phyloP scores from a whole-genome alignment of 35 echinoderm and acorn worm genomes.

The Holothuria glaberrima region DNA sequence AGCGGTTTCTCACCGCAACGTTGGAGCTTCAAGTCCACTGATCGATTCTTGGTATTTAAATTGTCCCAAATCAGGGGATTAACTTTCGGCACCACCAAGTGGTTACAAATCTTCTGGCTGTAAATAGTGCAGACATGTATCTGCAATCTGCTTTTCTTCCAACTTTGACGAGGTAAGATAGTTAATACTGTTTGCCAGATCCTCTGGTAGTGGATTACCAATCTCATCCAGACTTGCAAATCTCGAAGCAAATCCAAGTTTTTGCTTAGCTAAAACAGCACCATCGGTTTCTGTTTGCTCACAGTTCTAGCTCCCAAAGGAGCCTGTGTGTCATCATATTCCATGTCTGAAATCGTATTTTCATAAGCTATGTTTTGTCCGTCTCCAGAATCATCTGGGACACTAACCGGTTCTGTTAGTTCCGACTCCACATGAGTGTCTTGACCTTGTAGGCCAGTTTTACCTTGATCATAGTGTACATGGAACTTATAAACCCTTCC shows the following conservation, averaged over 20 bases:
- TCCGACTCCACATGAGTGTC: background rate
- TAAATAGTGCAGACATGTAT: background rate
- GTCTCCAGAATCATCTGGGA: background rate
- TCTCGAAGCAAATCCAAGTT: background rate
- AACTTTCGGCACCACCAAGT: conserved; percentile 3
- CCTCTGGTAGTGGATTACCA: background rate
- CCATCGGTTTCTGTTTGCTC: background rate
- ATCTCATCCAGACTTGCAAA: background rate
- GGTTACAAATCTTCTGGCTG: conserved; percentile 8
- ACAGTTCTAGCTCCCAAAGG: background rate
- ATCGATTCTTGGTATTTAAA: background rate
- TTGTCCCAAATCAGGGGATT: conserved; percentile 46
- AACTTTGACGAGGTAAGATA: background rate
- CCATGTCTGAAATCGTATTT: background rate
- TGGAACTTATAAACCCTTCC: background rate
- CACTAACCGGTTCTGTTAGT: background rate
- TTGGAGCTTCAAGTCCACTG: conserved; percentile 37
- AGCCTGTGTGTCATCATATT: background rate
- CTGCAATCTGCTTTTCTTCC: conserved; percentile 14
- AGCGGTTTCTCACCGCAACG: background rate
- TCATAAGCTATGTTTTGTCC: background rate
- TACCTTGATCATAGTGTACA: background rate
- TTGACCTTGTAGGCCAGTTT: background rate
- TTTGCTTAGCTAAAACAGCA: background rate
- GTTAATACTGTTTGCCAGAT: background rate